Evolutionary conservation across 2,888 invertebrate species (phyloP).

Genomic region (Aphodius granarius): DNA sequence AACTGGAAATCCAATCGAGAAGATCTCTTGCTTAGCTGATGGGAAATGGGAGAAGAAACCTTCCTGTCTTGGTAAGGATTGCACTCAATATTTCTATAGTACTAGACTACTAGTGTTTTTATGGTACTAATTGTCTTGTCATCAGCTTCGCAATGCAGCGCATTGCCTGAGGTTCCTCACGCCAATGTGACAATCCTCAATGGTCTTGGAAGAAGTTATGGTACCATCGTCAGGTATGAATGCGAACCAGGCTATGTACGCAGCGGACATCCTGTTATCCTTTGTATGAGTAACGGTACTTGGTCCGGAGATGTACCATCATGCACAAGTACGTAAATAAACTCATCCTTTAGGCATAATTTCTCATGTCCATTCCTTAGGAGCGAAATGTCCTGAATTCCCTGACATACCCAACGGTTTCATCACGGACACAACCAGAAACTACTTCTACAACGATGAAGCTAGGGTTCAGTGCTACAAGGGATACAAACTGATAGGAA

Average conservation of each 20-base stretch:
- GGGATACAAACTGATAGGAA: constrained; percentile 84
- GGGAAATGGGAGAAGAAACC: constrained; percentile 93
- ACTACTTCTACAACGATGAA: constrained; percentile 86
- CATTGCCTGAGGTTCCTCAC: constrained; percentile 83
- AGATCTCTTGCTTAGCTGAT: constrained; percentile 85
- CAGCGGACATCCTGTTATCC: constrained; percentile 84
- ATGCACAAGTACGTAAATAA: constrained; percentile 67
- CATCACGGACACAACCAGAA: constrained; percentile 74
- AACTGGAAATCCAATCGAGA: constrained; percentile 83
- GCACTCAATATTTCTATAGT: neutral
- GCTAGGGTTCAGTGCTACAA: constrained; percentile 89
- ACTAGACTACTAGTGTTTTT: constrained; percentile 1
- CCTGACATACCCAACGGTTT: constrained; percentile 87
- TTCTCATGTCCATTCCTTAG: constrained; percentile 39
- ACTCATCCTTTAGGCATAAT: neutral
- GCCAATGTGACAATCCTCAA: constrained; percentile 85
- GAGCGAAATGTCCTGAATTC: constrained; percentile 70
- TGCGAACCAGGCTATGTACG: constrained; percentile 90
- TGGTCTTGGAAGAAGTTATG: constrained; percentile 89
- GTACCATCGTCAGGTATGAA: constrained; percentile 89
- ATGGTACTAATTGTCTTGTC: constrained; percentile 30
- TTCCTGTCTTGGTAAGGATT: constrained; percentile 73
- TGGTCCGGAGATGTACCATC: constrained; percentile 92
- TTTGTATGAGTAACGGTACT: constrained; percentile 94
- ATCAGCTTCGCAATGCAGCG: constrained; percentile 86